Percentiles rank a stretch among this genome's conserved stretches.
Conservation (phyloP, 2,113 vertebrate genomes). For the Pseudonaja textilis region DNA sequence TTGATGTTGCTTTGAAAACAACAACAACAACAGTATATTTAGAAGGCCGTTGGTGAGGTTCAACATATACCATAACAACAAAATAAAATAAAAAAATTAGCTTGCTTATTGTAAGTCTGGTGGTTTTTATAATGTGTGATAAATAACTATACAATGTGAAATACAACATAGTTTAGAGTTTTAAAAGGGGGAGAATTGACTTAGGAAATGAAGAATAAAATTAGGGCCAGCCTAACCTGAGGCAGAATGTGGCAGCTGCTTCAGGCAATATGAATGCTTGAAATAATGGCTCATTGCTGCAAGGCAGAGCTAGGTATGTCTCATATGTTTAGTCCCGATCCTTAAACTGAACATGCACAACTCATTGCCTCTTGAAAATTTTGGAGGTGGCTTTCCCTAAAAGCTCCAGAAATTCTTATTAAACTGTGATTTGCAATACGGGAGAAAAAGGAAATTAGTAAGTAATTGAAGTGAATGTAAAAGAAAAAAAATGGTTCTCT, state of each 20-base stretch:
- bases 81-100: constrained; percentile 10
- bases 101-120: background rate
- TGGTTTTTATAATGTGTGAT: background rate
- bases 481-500: background rate
- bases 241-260: background rate
- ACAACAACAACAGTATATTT: background rate
- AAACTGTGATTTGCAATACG: background rate
- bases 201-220: background rate
- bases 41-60: background rate
- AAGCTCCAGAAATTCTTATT: background rate
- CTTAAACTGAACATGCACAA: background rate
- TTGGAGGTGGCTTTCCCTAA: background rate
- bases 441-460: background rate
- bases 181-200: background rate
- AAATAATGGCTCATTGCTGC: background rate
- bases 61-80: constrained; percentile 18
- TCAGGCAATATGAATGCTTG: background rate
- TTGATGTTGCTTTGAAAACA: constrained; percentile 21
- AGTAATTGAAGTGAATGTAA: background rate
- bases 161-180: background rate
- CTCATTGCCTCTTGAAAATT: background rate
- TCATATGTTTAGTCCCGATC: background rate
- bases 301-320: background rate
- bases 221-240: background rate
- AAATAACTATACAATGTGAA: background rate